These are phyloP conservation scores for Conus ventricosus DNA, from an alignment of 1,140 invertebrate species.

Conservation along the genomic window DNA sequence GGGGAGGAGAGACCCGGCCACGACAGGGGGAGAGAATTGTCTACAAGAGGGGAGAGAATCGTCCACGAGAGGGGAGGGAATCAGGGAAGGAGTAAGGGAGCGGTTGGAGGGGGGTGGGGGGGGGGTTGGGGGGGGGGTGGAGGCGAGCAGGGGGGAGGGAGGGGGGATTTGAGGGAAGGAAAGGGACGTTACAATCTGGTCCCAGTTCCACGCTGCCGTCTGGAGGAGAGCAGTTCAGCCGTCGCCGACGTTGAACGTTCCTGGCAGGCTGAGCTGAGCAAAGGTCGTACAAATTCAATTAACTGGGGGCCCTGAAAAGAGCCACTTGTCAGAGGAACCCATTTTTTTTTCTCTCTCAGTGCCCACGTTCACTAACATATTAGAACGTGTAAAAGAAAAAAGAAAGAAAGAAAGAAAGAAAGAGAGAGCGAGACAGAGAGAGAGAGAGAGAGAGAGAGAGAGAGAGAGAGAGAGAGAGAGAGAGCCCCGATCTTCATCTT, in stretches of 20 bases:
- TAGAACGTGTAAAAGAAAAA: background rate
- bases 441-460: no score
- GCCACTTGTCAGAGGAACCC: background rate
- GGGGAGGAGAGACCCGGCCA: background rate
- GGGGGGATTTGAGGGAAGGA: background rate
- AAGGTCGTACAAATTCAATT: slow-evolving; percentile 7
- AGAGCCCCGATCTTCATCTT: background rate
- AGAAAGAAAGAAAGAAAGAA: no score
- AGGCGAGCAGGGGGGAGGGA: no score
- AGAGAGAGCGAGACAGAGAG: no score
- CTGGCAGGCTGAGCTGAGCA: background rate
- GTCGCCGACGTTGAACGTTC: background rate
- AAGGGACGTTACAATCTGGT: background rate
- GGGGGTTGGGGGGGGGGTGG: no score
- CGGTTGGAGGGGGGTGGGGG: no score
- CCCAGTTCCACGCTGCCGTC: background rate
- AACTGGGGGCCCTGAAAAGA: background rate
- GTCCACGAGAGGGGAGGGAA: no score
- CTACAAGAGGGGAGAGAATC: no score
- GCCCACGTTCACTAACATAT: background rate
- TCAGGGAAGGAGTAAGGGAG: no score
- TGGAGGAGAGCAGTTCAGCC: background rate
- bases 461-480: no score
- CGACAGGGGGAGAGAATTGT: background rate
- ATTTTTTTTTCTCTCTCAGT: background rate